Evolutionary conservation across 2,113 vertebrate genomes (phyloP), one percentile per base, ranked within the genome.

Genomic region (Nothobranchius kuhntae): DNA sequence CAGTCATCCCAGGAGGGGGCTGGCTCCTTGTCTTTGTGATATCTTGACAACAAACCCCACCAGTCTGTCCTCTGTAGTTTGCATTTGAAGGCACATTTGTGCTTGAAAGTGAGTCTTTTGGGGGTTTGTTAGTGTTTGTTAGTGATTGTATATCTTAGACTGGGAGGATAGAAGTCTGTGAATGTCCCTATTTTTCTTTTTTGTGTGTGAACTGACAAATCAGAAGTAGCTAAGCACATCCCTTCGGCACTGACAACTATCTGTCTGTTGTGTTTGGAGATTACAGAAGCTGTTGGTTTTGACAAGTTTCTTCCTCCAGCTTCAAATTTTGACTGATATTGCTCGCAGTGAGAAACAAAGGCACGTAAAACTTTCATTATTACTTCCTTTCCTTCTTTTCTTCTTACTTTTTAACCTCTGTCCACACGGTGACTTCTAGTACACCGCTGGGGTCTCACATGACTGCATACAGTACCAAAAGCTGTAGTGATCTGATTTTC

Each of bases 271-370:
- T 86, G 85, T 88, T 89, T 87, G 83, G 78, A 89, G 87, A 92
- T 90, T 83, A 87, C 75, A 88, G 82, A 44, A 69, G 53, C 73
- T 85, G 86, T 88, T 89, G 86, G 87, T 90, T 87, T 77, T 86
- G 47, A 73, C 61, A 86, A 78, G 80, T 79, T 83, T 81, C 74
- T 80, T 71, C 76, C 71, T 80, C 78, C 57, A 57, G 74, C 75
- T 86, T 90, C 87, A 91, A 91, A 89, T 82, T 88, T 82, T 44
- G 80, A 87, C 80, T 85, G 83, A 88, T 91, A 76, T 80, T 5
- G 53, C 80, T 79, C 15, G 74, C 64, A 73, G 75, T 76, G 38
- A 83, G 78, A 75, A 75, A 79, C 68, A 36, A 60, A 78, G 68
- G 68, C 72, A 84, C 80, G 89, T 87, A 63, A 75, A 87, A 85